phyloP scores from a whole-genome alignment of 2,888 invertebrate genomes.

The Heliconius erato region DNA sequence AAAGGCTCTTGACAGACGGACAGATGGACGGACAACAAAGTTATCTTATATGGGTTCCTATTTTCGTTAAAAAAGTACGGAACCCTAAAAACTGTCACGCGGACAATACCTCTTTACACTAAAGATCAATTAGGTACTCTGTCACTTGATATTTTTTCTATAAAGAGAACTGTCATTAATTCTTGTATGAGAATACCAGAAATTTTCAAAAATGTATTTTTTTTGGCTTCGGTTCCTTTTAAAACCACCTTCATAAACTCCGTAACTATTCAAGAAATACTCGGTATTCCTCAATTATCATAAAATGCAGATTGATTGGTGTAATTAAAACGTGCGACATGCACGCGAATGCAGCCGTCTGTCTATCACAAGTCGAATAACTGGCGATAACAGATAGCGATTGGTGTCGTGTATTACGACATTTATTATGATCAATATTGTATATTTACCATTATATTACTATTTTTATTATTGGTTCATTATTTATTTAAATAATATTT shows the following conservation, averaged over 20 bases:
- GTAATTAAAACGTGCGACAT: constrained; percentile 73
- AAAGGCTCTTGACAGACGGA: too few species aligned
- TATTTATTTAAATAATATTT: background rate
- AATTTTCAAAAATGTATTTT: too few species aligned
- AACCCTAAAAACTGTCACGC: too few species aligned
- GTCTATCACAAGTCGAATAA: constrained; percentile 75
- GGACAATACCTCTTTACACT: too few species aligned
- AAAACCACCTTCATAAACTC: background rate
- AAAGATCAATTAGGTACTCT: too few species aligned
- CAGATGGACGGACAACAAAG: too few species aligned
- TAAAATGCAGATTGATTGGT: constrained; percentile 53
- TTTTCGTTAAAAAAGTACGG: too few species aligned
- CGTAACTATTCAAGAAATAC: background rate
- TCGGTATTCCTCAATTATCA: background rate
- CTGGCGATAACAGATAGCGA: constrained; percentile 76
- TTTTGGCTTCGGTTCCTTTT: too few species aligned
- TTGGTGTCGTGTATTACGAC: constrained; percentile 76
- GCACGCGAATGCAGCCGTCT: constrained; percentile 68
- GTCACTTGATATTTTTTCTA: too few species aligned
- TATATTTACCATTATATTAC: background rate
- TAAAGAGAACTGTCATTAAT: too few species aligned
- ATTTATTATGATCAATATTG: constrained; percentile 63
- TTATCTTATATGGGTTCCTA: too few species aligned
- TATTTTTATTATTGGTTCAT: background rate
- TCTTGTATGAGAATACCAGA: too few species aligned